Conservation (phyloP, 2,113 vertebrate species). For the Axis porcinus region DNA sequence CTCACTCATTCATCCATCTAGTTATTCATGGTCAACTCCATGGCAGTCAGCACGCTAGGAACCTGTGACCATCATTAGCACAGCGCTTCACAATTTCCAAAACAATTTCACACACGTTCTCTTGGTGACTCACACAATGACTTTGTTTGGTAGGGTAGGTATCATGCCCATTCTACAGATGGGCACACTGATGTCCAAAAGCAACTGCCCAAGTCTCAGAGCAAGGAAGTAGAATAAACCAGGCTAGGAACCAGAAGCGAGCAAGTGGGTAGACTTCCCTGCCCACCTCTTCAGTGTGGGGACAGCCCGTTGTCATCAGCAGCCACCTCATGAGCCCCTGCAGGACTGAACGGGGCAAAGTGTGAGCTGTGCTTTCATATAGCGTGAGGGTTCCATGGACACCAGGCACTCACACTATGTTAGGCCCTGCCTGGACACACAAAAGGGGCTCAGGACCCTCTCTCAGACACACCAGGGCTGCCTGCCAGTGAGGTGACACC, state of each 20-base stretch:
- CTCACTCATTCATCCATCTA: background rate
- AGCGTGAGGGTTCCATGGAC: accelerated
- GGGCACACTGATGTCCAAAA: background rate
- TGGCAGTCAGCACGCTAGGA: background rate
- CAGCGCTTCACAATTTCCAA: background rate
- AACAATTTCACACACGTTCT: accelerated
- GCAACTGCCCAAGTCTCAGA: background rate
- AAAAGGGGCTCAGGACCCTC: background rate
- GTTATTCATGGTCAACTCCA: background rate
- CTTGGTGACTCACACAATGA: background rate
- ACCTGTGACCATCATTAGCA: background rate
- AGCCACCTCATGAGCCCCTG: accelerated
- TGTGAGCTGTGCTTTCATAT: accelerated
- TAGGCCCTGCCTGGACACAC: background rate
- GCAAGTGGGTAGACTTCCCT: background rate
- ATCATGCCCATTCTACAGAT: background rate
- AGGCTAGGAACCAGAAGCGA: background rate
- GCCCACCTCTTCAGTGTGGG: background rate
- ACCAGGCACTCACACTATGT: accelerated
- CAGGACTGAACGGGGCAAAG: background rate
- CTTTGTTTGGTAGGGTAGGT: background rate
- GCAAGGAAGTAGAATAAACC: background rate
- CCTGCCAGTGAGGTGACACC: background rate
- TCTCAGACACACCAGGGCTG: background rate
- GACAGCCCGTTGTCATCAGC: too few species aligned